A percentile compares a stretch with the other conserved stretches of the same genome.
Conservation (phyloP, 2,888 invertebrate species). For the Didymodactylos carnosus region DNA sequence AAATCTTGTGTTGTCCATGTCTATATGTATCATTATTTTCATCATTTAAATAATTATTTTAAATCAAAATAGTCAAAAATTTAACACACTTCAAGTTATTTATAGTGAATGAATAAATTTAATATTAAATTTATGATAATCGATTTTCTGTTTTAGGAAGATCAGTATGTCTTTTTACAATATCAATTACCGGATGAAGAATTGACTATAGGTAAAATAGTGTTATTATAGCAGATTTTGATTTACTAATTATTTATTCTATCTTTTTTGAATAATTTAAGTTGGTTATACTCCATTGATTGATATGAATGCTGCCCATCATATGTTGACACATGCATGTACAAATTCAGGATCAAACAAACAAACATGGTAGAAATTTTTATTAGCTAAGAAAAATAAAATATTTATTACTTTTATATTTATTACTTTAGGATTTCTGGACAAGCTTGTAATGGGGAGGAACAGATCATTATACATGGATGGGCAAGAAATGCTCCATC, state of each 20-base stretch:
- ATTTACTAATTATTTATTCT: background rate
- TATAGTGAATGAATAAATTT: no score
- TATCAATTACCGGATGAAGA: background rate
- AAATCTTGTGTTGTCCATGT: no score
- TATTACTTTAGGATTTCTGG: background rate
- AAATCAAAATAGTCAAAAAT: no score
- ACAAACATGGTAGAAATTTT: background rate
- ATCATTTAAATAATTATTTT: no score
- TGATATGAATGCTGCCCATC: constrained; percentile 7
- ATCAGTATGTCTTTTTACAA: background rate
- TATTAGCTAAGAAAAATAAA: background rate
- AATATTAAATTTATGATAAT: background rate
- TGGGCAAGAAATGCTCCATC: constrained; percentile 13
- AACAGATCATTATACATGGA: constrained; percentile 8
- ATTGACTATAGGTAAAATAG: background rate
- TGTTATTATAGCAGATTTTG: no score
- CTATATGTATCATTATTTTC: no score
- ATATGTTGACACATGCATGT: constrained; percentile 12
- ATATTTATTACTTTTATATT: background rate
- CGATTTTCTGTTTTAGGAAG: background rate
- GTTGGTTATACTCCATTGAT: constrained; percentile 2
- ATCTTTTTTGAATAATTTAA: background rate
- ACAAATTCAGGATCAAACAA: constrained; percentile 4
- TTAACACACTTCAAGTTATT: no score
- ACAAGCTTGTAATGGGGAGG: background rate